phyloP scores from a whole-genome alignment of 2,797 vertebrate genomes.

The Coracias cyanogaster region DNA sequence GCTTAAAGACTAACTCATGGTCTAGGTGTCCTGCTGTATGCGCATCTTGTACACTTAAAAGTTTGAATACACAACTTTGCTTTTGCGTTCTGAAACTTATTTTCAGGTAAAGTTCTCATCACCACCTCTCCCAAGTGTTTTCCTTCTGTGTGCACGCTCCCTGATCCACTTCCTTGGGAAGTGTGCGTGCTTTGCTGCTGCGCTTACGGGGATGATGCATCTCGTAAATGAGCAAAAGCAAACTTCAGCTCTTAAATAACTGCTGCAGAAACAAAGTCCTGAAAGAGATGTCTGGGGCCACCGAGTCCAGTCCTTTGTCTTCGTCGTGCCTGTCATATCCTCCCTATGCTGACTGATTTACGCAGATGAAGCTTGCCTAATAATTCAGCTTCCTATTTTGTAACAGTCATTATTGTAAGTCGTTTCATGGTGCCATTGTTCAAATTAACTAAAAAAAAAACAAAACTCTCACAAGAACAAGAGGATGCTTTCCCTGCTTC shows the following conservation, averaged over 20 bases:
- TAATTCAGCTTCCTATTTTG: conserved; percentile 72
- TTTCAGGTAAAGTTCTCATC: not conserved
- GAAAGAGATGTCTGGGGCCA: conserved; percentile 31
- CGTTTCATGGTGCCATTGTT: conserved; percentile 57
- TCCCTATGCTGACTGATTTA: conserved; percentile 51
- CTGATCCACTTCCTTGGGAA: not conserved
- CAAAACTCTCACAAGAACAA: conserved; percentile 34
- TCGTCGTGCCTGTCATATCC: conserved; percentile 43
- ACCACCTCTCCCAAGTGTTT: not conserved
- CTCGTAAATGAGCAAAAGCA: not conserved
- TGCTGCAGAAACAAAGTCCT: not conserved
- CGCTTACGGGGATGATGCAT: not conserved
- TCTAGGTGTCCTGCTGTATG: not conserved
- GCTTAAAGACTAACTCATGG: not conserved
- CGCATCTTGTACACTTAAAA: not conserved
- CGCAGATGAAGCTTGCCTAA: conserved; percentile 59
- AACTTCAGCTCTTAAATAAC: not conserved
- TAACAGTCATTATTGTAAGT: conserved; percentile 64
- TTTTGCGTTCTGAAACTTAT: not conserved
- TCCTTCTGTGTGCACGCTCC: fast-evolving
- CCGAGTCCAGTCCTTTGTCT: conserved; percentile 41
- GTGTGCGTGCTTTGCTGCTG: not conserved
- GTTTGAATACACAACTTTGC: not conserved
- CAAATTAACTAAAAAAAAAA: conserved; percentile 11
- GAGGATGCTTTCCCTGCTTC: conserved; percentile 49